Percentiles rank a stretch among this genome's conserved stretches.
Evolutionary conservation across 2,888 invertebrate species (phyloP).

Genomic region (Escarpia spicata): DNA sequence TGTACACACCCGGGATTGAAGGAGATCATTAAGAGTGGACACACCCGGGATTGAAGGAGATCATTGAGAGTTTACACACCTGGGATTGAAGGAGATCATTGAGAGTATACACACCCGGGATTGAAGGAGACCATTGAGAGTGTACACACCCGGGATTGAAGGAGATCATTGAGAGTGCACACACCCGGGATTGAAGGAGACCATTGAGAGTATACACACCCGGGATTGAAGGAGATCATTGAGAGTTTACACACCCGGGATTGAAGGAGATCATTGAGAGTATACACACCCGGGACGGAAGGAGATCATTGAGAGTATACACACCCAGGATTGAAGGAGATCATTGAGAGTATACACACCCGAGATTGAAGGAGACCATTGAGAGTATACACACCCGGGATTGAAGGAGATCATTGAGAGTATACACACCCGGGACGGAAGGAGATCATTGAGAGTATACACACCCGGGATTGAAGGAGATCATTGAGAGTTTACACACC

Average conservation of each 20-base stretch:
- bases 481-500: slow-evolving; percentile 41
- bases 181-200: slow-evolving; percentile 59
- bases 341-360: slow-evolving; percentile 44
- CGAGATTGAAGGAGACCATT: slow-evolving; percentile 39
- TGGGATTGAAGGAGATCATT: slow-evolving; percentile 40
- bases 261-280: slow-evolving; percentile 46
- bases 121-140: slow-evolving; percentile 46
- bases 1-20: slow-evolving; percentile 49
- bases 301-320: neutral
- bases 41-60: slow-evolving; percentile 59
- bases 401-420: slow-evolving; percentile 46
- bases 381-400: slow-evolving; percentile 51
- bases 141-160: slow-evolving; percentile 49
- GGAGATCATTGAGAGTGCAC: neutral
- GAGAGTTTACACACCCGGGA: slow-evolving; percentile 51
- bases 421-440: slow-evolving; percentile 49
- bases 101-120: slow-evolving; percentile 51
- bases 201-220: slow-evolving; percentile 44
- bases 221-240: slow-evolving; percentile 40
- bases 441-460: neutral
- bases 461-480: slow-evolving; percentile 58
- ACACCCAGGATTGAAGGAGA: slow-evolving; percentile 59
- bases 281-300: slow-evolving; percentile 49
- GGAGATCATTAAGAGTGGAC: neutral
- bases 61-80: slow-evolving; percentile 44